phyloP scores from a whole-genome alignment of 2,113 vertebrate genomes.

The Suncus etruscus region DNA sequence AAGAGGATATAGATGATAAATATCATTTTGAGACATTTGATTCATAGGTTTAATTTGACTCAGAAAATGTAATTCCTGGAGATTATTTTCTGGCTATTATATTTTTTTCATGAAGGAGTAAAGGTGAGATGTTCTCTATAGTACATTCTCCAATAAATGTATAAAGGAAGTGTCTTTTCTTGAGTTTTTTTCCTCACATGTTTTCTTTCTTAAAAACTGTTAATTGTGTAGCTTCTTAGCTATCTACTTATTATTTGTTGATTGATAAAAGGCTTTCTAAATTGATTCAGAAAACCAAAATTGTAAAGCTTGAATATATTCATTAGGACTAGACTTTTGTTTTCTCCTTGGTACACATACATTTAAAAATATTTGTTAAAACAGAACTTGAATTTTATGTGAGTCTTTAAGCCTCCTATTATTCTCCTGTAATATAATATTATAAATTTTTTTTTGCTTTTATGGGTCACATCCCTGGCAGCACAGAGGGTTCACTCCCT shows the following conservation, averaged over 20 bases:
- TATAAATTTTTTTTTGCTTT: too few relatives aligned
- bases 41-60: not conserved
- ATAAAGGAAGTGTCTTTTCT: not conserved
- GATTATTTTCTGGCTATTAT: not conserved
- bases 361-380: slow-evolving; percentile 34
- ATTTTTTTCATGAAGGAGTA: not conserved
- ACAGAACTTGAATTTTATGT: not conserved
- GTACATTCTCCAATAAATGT: not conserved
- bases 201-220: slow-evolving; percentile 39
- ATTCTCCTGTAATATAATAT: slow-evolving; percentile 18
- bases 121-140: not conserved
- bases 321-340: not conserved
- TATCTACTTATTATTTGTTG: slow-evolving; percentile 31
- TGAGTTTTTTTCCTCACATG: not conserved
- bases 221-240: not conserved
- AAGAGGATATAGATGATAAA: not conserved
- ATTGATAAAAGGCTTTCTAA: not conserved
- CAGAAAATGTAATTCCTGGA: not conserved
- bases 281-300: not conserved
- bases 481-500: too few relatives aligned
- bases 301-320: not conserved
- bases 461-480: too few relatives aligned
- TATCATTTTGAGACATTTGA: not conserved
- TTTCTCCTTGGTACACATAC: not conserved
- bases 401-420: not conserved